Conservation (phyloP, 2,797 vertebrate species). For the Myoxocephalus aenaeus region DNA sequence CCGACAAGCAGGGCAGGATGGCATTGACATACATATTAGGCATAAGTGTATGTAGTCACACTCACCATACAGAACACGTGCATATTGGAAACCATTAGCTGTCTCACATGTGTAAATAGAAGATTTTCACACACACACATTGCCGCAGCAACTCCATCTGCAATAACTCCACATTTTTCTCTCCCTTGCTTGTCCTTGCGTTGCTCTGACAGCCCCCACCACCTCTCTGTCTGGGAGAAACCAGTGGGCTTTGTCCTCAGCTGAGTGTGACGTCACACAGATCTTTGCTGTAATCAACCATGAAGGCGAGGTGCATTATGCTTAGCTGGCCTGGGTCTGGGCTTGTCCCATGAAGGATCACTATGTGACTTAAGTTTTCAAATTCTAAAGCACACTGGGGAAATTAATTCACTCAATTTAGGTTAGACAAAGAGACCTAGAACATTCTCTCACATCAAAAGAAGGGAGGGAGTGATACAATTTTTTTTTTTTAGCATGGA, state of each 20-base stretch:
- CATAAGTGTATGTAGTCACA: slow-evolving; percentile 53
- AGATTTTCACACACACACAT: slow-evolving; percentile 29
- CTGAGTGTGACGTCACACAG: slow-evolving; percentile 80
- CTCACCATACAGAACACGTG: slow-evolving; percentile 53
- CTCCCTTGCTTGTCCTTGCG: slow-evolving; percentile 54
- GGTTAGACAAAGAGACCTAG: slow-evolving; percentile 24
- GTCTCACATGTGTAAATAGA: slow-evolving; percentile 42
- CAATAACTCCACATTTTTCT: slow-evolving; percentile 43
- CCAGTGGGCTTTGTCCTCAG: slow-evolving; percentile 83
- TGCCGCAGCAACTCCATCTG: slow-evolving; percentile 50
- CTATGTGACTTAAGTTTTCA: slow-evolving; percentile 23
- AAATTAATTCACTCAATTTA: slow-evolving; percentile 10
- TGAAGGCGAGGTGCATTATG: slow-evolving; percentile 64
- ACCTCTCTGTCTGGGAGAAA: slow-evolving; percentile 75
- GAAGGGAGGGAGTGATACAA: not conserved
- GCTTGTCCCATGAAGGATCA: slow-evolving; percentile 52
- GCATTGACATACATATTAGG: slow-evolving; percentile 60
- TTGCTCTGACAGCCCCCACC: slow-evolving; percentile 65
- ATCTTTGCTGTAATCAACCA: slow-evolving; percentile 71
- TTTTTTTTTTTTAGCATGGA: slow-evolving; percentile 1
- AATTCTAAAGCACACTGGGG: not conserved
- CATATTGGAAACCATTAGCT: slow-evolving; percentile 51
- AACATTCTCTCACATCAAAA: slow-evolving; percentile 25
- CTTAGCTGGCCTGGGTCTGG: slow-evolving; percentile 48
- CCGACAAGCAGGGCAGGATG: slow-evolving; percentile 50